A percentile compares a stretch with the other conserved stretches of the same genome.
phyloP scores from a whole-genome alignment of 1,140 invertebrate species.

The Bacillus rossius region DNA sequence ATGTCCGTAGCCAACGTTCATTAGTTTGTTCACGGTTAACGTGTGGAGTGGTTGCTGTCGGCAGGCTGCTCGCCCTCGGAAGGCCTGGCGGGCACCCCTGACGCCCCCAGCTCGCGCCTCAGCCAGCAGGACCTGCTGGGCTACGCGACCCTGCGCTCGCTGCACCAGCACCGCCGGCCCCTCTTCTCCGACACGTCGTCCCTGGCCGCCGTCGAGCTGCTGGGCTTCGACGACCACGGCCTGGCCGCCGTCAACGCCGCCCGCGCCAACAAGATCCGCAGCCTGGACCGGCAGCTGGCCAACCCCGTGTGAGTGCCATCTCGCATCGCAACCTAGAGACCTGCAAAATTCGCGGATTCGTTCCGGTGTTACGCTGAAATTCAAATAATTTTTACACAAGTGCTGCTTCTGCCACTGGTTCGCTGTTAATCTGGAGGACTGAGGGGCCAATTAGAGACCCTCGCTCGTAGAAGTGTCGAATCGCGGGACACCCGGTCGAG shows the following conservation, averaged over 20 bases:
- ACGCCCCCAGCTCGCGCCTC: conserved; percentile 49
- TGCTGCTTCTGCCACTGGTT: too few species aligned
- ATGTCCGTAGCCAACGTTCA: too few species aligned
- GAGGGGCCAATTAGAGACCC: too few species aligned
- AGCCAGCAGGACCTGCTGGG: conserved; percentile 71
- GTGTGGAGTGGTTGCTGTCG: conserved; percentile 34
- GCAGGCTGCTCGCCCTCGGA: conserved; percentile 5
- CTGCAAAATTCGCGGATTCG: neutral
- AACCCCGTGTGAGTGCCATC: conserved; percentile 8
- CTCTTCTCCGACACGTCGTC: conserved; percentile 28
- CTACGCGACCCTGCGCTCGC: conserved; percentile 69
- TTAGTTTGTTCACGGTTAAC: too few species aligned
- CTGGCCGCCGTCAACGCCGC: neutral
- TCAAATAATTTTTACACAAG: too few species aligned
- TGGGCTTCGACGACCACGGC: conserved; percentile 1
- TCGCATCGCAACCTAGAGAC: neutral
- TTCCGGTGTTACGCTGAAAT: too few species aligned
- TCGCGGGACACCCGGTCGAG: too few species aligned
- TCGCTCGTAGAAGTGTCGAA: too few species aligned
- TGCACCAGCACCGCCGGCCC: conserved; percentile 60
- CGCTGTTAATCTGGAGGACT: too few species aligned
- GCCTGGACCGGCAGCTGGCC: conserved; percentile 7
- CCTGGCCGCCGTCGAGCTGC: neutral
- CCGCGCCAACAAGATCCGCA: conserved; percentile 6
- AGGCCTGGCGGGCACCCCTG: neutral